Evolutionary conservation across 2,797 vertebrate species (phyloP).

Genomic region (Sebastes hubbsi): DNA sequence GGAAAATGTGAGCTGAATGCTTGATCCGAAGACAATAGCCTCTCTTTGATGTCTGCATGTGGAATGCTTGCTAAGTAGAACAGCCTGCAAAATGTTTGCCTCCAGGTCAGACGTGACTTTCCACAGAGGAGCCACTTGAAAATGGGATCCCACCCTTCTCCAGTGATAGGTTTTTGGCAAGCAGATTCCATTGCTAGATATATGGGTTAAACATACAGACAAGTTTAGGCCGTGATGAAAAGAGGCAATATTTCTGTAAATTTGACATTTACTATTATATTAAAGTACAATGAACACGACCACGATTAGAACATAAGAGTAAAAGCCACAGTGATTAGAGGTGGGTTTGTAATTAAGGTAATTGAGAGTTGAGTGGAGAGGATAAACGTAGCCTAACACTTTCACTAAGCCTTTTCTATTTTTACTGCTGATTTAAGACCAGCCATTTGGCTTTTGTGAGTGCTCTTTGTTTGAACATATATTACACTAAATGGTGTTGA

Average conservation of each 20-base stretch:
- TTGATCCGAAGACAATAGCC: slow-evolving; percentile 54
- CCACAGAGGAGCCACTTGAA: slow-evolving; percentile 53
- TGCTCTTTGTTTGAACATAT: slow-evolving; percentile 43
- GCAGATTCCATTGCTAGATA: slow-evolving; percentile 1
- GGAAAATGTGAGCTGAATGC: slow-evolving; percentile 57
- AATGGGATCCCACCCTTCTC: slow-evolving; percentile 36
- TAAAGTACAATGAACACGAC: neutral
- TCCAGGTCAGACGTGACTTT: slow-evolving; percentile 65
- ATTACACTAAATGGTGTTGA: slow-evolving; percentile 55
- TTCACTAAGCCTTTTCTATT: slow-evolving; percentile 30
- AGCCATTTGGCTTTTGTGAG: slow-evolving; percentile 27
- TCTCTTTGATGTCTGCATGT: slow-evolving; percentile 65
- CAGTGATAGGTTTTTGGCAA: slow-evolving; percentile 11
- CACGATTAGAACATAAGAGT: neutral
- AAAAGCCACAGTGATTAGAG: slow-evolving; percentile 33
- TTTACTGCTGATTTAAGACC: slow-evolving; percentile 29
- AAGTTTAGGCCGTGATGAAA: neutral
- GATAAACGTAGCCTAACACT: slow-evolving; percentile 15
- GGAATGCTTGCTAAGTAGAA: slow-evolving; percentile 73
- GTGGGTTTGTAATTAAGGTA: slow-evolving; percentile 33
- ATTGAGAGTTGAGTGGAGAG: slow-evolving; percentile 26
- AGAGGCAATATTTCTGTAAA: neutral
- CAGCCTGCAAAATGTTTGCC: slow-evolving; percentile 67
- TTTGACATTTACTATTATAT: slow-evolving; percentile 1
- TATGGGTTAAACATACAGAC: neutral